Percentiles rank a stretch among this genome's conserved stretches.
Evolutionary conservation across 2,113 vertebrate species (phyloP).

Genomic region (Euleptes europaea): DNA sequence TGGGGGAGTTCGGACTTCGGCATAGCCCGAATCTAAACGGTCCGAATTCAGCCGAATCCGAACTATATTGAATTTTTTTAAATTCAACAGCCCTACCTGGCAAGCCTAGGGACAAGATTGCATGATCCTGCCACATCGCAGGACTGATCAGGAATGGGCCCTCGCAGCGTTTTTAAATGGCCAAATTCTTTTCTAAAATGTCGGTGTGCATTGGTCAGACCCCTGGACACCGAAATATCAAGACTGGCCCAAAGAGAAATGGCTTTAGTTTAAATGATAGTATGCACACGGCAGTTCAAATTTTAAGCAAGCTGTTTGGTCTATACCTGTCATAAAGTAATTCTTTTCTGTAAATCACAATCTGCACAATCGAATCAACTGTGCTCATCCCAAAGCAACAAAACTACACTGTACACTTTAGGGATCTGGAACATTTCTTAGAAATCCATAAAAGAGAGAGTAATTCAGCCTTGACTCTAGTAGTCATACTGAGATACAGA

Average conservation of each 20-base stretch:
- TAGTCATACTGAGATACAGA: slow-evolving; percentile 60
- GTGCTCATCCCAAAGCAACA: background rate
- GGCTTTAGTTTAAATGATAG: background rate
- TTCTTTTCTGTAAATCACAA: background rate
- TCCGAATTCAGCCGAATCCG: no score
- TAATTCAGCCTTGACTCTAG: slow-evolving; percentile 66
- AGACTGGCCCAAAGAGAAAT: background rate
- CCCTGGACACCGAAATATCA: no score
- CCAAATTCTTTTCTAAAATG: no score
- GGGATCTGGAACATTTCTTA: slow-evolving; percentile 28
- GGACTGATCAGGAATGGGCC: no score
- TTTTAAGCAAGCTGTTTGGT: rapidly evolving
- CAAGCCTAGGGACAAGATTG: no score
- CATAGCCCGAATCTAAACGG: no score
- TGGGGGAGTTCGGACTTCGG: no score
- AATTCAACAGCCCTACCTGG: no score
- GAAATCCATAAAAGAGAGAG: slow-evolving; percentile 44
- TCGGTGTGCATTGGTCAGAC: no score
- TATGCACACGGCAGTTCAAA: background rate
- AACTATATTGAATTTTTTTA: no score
- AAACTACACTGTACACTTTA: slow-evolving; percentile 14
- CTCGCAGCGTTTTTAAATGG: no score
- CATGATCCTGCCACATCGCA: no score
- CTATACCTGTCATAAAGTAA: background rate
- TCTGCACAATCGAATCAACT: background rate